These are phyloP conservation scores for Daphoenositta chrysoptera DNA, from an alignment of 2,113 vertebrate species.

Conservation along the genomic window DNA sequence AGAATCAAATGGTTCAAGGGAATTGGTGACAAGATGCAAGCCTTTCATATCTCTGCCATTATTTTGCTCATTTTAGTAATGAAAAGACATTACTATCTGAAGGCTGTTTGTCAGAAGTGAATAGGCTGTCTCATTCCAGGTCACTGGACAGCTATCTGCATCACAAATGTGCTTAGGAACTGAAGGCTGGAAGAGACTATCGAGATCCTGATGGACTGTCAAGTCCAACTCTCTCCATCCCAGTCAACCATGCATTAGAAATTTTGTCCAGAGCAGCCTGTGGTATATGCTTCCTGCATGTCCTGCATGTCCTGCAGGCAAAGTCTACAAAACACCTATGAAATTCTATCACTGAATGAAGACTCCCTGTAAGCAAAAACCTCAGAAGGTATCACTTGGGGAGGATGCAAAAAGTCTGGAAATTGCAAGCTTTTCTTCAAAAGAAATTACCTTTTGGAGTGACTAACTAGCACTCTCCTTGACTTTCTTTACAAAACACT, in stretches of 20 bases:
- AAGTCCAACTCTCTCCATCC: neutral
- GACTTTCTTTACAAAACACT: neutral
- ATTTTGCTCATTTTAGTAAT: conserved; percentile 22
- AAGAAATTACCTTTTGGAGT: neutral
- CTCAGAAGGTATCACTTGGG: neutral
- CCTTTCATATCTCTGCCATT: conserved; percentile 11
- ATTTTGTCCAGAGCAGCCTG: neutral
- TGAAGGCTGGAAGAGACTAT: neutral
- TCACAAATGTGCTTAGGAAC: neutral
- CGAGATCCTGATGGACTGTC: neutral
- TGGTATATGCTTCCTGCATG: neutral
- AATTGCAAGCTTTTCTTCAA: neutral
- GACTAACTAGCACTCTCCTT: neutral
- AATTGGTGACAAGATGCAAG: neutral
- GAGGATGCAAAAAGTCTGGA: neutral
- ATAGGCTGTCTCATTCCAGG: conserved; percentile 39
- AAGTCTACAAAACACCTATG: neutral
- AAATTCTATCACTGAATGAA: neutral
- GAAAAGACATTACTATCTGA: conserved; percentile 36
- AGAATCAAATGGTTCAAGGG: neutral
- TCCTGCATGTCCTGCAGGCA: rapidly evolving
- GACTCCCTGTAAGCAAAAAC: neutral
- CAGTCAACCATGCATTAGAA: neutral
- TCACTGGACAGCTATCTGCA: conserved; percentile 24
- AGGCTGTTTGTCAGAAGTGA: conserved; percentile 49